Evolutionary conservation across 2,888 invertebrate species (phyloP).

Genomic region (Hyalella azteca): DNA sequence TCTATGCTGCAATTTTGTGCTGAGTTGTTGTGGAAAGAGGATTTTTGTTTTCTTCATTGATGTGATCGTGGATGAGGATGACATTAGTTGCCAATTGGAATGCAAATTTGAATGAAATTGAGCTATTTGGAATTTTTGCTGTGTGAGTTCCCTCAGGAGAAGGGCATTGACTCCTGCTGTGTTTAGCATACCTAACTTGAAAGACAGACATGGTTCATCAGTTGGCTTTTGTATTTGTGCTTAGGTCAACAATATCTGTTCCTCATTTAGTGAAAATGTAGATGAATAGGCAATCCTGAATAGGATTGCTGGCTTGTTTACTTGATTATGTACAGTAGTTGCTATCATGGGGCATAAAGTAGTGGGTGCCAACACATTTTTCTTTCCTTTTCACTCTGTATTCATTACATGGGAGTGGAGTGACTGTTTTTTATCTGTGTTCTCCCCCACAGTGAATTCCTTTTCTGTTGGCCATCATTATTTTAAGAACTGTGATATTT

Average conservation of each 20-base stretch:
- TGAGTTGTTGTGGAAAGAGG: too few relatives aligned
- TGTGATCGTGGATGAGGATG: too few relatives aligned
- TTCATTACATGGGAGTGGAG: neutral
- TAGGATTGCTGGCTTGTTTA: neutral
- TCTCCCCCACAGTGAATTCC: neutral
- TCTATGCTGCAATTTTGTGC: too few relatives aligned
- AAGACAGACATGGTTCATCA: neutral
- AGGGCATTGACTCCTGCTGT: neutral
- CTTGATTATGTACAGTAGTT: neutral
- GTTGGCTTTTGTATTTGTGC: neutral
- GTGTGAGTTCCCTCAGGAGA: neutral
- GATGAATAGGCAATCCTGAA: too few relatives aligned
- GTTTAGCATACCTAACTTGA: neutral
- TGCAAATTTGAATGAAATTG: neutral
- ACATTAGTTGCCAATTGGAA: neutral
- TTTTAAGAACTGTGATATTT: neutral
- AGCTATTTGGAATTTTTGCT: neutral
- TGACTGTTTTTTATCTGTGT: neutral
- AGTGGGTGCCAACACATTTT: neutral
- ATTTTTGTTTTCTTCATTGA: too few relatives aligned
- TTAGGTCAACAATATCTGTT: neutral
- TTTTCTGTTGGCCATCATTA: neutral
- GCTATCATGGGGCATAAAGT: neutral
- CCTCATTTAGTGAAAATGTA: neutral
- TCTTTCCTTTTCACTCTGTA: neutral